Percentiles rank a stretch among this genome's conserved stretches.
These are phyloP conservation scores for Halisarca cf. caerulea DNA, from an alignment of 37 sponge, comb jelly and placozoan genomes.

Conservation along the genomic window DNA sequence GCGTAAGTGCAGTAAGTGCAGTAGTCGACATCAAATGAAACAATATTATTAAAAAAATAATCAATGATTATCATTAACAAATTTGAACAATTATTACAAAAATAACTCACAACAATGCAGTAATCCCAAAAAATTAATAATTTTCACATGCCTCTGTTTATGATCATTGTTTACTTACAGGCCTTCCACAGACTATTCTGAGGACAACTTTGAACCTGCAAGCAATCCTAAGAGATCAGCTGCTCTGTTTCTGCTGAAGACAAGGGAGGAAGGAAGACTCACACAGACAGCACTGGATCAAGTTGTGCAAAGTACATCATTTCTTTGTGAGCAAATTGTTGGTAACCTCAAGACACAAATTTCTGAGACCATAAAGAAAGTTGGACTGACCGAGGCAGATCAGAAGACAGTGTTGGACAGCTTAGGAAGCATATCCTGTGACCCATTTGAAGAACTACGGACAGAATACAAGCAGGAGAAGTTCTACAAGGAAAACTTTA, in stretches of 20 bases:
- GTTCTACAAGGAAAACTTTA: conserved; percentile 24
- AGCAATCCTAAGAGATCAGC: background rate
- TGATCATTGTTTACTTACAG: no score
- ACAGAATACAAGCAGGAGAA: conserved; percentile 11
- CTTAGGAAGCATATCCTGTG: background rate
- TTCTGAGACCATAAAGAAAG: background rate
- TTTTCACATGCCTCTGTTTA: no score
- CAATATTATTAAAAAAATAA: no score
- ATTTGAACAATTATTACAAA: no score
- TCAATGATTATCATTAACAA: no score
- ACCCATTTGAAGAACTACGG: background rate
- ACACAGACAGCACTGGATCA: background rate
- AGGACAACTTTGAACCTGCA: background rate
- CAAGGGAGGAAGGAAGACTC: background rate
- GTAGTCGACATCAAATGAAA: no score
- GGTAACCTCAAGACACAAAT: background rate
- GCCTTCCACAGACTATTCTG: background rate
- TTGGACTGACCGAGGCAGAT: background rate
- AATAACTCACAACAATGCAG: no score
- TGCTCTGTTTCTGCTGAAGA: background rate
- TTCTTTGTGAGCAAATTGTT: background rate
- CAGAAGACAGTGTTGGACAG: conserved; percentile 4
- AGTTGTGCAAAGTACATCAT: background rate
- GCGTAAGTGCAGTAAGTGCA: no score
- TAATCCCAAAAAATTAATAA: no score